Conservation (phyloP, 2,797 vertebrate species). For the Mus minutoides region DNA sequence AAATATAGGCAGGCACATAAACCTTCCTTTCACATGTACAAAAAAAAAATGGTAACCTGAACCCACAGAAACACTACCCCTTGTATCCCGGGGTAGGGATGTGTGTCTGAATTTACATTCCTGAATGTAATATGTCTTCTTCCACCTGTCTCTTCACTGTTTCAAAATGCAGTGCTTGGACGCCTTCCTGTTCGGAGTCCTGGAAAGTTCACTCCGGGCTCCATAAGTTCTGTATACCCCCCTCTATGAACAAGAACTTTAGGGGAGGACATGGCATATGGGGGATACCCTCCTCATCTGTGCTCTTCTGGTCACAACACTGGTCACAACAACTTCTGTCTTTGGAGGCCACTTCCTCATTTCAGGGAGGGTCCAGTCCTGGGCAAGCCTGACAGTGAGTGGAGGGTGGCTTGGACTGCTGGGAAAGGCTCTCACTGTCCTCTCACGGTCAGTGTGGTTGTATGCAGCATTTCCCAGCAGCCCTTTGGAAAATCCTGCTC, state of each 20-base stretch:
- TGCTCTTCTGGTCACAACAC: neutral
- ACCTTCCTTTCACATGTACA: neutral
- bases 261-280: too few species aligned
- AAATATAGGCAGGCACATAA: neutral
- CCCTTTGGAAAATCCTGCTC: neutral
- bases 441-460: neutral
- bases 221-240: neutral
- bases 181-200: neutral
- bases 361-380: neutral
- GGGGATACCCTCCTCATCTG: neutral
- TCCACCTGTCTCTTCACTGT: neutral
- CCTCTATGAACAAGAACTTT: too few species aligned
- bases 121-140: neutral
- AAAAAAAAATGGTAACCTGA: neutral
- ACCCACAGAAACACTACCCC: conserved; percentile 16
- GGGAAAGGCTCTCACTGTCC: neutral
- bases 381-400: neutral
- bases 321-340: neutral
- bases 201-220: neutral
- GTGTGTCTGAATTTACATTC: neutral
- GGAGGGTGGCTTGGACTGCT: neutral
- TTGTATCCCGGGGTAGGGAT: neutral
- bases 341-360: fast-evolving
- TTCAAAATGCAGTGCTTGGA: neutral
- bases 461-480: neutral